Conservation (phyloP, 2,888 invertebrate genomes). For the Osedax fenrisi region DNA sequence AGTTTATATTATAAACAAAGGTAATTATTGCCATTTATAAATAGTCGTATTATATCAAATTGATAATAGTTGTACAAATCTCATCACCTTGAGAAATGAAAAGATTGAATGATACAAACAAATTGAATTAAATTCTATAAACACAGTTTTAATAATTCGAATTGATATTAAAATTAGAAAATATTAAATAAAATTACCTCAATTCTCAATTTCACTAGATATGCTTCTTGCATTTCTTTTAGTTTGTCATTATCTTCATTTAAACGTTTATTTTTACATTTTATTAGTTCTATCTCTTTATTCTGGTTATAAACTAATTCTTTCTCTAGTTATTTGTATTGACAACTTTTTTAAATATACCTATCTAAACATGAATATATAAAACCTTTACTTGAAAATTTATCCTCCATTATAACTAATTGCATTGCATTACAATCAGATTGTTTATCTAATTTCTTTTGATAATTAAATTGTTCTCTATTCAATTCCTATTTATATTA, state of each 20-base stretch:
- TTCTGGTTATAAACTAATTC: neutral
- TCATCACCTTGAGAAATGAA: too few relatives aligned
- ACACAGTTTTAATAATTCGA: too few relatives aligned
- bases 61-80: too few relatives aligned
- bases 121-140: too few relatives aligned
- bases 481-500: neutral
- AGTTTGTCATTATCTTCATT: neutral
- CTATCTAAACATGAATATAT: neutral
- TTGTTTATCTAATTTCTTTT: neutral
- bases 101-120: too few relatives aligned
- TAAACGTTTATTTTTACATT: neutral
- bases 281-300: neutral
- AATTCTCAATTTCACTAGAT: neutral
- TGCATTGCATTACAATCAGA: neutral
- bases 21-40: too few relatives aligned
- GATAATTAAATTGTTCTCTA: neutral
- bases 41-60: too few relatives aligned
- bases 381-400: neutral
- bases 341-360: neutral
- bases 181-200: too few relatives aligned
- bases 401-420: neutral
- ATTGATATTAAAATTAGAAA: too few relatives aligned
- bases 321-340: neutral
- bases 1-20: too few relatives aligned
- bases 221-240: neutral